Evolutionary conservation across 1,140 invertebrate genomes (phyloP).

Genomic region (Marisa cornuarietis): DNA sequence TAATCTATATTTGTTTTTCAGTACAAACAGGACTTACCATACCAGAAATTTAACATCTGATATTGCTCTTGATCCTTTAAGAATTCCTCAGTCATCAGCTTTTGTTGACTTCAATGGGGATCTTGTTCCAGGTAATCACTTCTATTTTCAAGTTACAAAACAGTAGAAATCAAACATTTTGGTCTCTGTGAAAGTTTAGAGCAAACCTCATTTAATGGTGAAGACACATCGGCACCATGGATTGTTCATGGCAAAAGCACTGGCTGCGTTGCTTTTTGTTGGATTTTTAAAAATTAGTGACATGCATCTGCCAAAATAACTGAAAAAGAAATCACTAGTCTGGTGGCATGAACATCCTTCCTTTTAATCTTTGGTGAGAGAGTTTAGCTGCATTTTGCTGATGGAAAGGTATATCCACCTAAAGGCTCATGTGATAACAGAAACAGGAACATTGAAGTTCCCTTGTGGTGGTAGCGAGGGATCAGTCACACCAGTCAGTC

Average conservation of each 20-base stretch:
- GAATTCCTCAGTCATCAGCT: conserved; percentile 85
- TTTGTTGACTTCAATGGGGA: conserved; percentile 90
- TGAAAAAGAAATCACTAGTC: no score
- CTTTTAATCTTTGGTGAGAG: no score
- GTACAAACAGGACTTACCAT: conserved; percentile 35
- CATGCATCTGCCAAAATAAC: no score
- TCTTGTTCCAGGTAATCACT: conserved; percentile 71
- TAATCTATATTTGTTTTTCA: conserved; percentile 31
- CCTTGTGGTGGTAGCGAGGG: no score
- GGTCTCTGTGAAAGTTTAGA: background rate
- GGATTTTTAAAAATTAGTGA: background rate
- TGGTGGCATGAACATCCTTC: no score
- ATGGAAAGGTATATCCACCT: no score
- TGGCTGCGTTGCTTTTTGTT: background rate
- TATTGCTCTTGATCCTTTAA: conserved; percentile 59
- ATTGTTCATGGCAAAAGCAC: background rate
- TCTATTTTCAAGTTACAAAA: no score
- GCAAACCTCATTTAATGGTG: background rate
- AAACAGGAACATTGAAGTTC: no score
- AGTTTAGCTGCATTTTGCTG: no score
- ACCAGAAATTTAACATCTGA: conserved; percentile 18
- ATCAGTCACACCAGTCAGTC: no score
- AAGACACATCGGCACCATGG: background rate
- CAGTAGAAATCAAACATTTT: background rate
- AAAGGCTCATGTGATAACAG: no score